Evolutionary conservation across 2,888 invertebrate species (phyloP).

Genomic region (Clostera curtula): DNA sequence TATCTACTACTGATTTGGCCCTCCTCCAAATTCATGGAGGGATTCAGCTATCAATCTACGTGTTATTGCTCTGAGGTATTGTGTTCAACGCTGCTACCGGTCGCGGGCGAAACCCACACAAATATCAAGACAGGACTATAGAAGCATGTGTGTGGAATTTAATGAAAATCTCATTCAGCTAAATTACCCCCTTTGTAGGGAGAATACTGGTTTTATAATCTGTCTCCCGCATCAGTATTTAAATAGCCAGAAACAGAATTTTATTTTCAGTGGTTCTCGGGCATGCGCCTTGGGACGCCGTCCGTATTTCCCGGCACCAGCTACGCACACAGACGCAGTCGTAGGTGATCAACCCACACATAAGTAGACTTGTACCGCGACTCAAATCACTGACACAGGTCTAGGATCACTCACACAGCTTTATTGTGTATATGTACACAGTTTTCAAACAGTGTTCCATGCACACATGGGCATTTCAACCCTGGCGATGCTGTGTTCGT

Average conservation of each 20-base stretch:
- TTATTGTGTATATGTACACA: conserved; percentile 16
- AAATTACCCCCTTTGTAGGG: conserved; percentile 27
- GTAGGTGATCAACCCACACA: conserved; percentile 50
- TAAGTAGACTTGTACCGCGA: conserved; percentile 23
- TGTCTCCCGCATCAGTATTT: conserved; percentile 40
- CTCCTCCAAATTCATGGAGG: no score
- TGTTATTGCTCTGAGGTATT: no score
- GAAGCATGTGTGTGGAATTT: conserved; percentile 14
- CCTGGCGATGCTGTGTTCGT: conserved; percentile 52
- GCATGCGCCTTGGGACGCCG: conserved; percentile 41
- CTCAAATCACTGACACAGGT: conserved; percentile 42
- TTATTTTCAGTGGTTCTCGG: conserved; percentile 34
- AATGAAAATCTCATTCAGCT: conserved; percentile 26
- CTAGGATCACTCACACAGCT: conserved; percentile 42
- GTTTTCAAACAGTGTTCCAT: conserved; percentile 27
- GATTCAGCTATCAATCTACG: no score
- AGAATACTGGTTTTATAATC: conserved; percentile 33
- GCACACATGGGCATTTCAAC: conserved; percentile 40
- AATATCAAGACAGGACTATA: conserved; percentile 16
- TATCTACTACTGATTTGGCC: no score
- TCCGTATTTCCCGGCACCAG: conserved; percentile 40
- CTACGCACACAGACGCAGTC: conserved; percentile 31
- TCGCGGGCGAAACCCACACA: no score
- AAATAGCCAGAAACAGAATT: conserved; percentile 49
- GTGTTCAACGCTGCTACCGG: no score